Percentiles rank a stretch among this genome's conserved stretches.
These are phyloP conservation scores for Rhamphomyia laevipes DNA, from an alignment of 2,888 invertebrate species.

Conservation along the genomic window DNA sequence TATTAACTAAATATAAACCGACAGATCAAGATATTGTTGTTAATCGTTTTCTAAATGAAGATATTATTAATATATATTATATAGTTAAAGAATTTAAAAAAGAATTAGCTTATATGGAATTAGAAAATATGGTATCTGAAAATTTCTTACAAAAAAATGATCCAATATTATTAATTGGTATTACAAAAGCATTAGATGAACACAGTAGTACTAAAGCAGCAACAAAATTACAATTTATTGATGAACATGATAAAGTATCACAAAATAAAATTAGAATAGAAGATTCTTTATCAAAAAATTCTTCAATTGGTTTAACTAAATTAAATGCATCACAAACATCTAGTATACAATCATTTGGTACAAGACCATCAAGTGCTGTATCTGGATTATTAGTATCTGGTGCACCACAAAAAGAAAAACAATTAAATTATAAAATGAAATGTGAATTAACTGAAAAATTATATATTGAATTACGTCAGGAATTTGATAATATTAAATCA, in stretches of 20 bases:
- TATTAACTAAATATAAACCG: background rate
- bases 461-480: conserved; percentile 24
- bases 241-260: background rate
- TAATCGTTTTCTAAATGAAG: conserved; percentile 12
- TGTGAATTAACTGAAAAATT: conserved; percentile 30
- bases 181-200: conserved; percentile 16
- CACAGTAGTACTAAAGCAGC: conserved; percentile 9
- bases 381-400: background rate
- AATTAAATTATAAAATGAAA: conserved; percentile 22
- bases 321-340: conserved; percentile 16
- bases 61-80: conserved; percentile 24
- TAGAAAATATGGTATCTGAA: conserved; percentile 29
- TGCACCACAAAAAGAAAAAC: background rate
- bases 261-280: background rate
- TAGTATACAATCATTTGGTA: conserved; percentile 14
- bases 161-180: conserved; percentile 27
- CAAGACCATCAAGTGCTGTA: conserved; percentile 1
- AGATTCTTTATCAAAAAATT: background rate
- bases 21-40: too few relatives aligned
- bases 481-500: conserved; percentile 20
- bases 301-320: background rate
- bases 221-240: conserved; percentile 7
- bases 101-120: conserved; percentile 21
- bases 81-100: conserved; percentile 23
- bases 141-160: conserved; percentile 32